Percentiles rank a stretch among this genome's conserved stretches.
phyloP scores from a whole-genome alignment of 1,140 invertebrate genomes.

The Calephelis virginiensis region DNA sequence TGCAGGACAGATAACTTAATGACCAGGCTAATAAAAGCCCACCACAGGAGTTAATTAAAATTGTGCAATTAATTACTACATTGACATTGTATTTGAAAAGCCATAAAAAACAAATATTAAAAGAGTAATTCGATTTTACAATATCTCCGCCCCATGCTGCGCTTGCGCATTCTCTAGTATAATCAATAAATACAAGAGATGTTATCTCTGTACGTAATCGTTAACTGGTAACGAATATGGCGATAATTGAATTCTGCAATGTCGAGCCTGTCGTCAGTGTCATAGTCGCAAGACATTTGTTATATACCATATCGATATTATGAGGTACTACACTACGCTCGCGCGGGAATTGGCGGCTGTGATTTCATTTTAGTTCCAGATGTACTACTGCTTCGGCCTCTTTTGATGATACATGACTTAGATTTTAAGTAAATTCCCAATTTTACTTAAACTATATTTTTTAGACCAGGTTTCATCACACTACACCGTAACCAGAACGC shows the following conservation, averaged over 20 bases:
- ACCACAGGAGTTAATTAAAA: conserved; percentile 4
- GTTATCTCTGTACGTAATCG: conserved; percentile 19
- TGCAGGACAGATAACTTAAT: too few relatives aligned
- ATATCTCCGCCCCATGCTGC: conserved; percentile 19
- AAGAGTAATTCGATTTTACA: conserved; percentile 18
- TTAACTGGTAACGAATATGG: conserved; percentile 11
- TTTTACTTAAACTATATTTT: too few relatives aligned
- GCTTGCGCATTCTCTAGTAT: conserved; percentile 4
- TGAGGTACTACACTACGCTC: background rate
- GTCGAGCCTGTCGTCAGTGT: background rate
- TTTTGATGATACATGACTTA: too few relatives aligned
- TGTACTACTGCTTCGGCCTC: background rate
- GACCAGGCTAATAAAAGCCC: background rate
- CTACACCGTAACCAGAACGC: too few relatives aligned
- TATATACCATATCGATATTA: too few relatives aligned
- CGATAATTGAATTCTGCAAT: conserved; percentile 22
- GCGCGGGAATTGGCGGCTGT: background rate
- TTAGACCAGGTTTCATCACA: too few relatives aligned
- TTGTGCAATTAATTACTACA: conserved; percentile 1
- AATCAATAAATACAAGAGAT: conserved; percentile 20
- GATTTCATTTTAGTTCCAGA: background rate
- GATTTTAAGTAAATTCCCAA: too few relatives aligned
- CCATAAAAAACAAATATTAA: conserved; percentile 19
- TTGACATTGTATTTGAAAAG: conserved; percentile 1
- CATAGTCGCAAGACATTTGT: background rate